Evolutionary conservation across 2,888 invertebrate species (phyloP).

Genomic region (Balanococcus diminutus): DNA sequence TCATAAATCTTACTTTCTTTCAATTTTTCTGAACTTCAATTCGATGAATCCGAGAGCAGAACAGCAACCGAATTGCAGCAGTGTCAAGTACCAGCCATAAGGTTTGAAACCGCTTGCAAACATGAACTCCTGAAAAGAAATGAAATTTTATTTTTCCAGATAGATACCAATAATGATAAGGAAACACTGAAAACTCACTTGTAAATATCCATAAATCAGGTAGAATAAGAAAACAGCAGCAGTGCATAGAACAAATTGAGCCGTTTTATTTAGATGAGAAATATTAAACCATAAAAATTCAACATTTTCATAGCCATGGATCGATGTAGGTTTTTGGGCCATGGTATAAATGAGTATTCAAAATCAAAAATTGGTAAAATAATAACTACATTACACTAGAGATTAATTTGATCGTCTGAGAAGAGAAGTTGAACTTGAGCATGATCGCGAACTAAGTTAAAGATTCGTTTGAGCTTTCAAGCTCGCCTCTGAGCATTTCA

Average conservation of each 20-base stretch:
- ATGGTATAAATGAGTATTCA: conserved; percentile 8
- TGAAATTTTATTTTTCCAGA: background rate
- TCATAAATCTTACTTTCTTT: conserved; percentile 51
- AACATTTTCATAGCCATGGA: conserved; percentile 30
- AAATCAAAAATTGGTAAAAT: background rate
- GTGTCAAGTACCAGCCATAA: conserved; percentile 89
- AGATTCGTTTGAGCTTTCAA: background rate
- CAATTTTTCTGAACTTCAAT: conserved; percentile 63
- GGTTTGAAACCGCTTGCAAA: conserved; percentile 89
- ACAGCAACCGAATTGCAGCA: conserved; percentile 89
- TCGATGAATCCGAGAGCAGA: conserved; percentile 80
- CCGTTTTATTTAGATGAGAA: conserved; percentile 68
- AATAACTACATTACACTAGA: background rate
- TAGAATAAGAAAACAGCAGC: conserved; percentile 85
- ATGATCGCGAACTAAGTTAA: background rate
- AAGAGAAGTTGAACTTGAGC: background rate
- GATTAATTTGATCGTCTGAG: background rate
- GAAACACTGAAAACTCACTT: conserved; percentile 62
- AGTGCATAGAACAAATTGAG: conserved; percentile 79
- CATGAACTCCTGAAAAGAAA: conserved; percentile 74
- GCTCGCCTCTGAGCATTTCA: too few relatives aligned
- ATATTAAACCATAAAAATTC: conserved; percentile 73
- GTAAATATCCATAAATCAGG: conserved; percentile 86
- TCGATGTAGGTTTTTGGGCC: background rate
- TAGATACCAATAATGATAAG: background rate